Evolutionary conservation across 1,140 invertebrate genomes (phyloP), one percentile per base, ranked within the genome.

Genomic region (Theocolax elegans): DNA sequence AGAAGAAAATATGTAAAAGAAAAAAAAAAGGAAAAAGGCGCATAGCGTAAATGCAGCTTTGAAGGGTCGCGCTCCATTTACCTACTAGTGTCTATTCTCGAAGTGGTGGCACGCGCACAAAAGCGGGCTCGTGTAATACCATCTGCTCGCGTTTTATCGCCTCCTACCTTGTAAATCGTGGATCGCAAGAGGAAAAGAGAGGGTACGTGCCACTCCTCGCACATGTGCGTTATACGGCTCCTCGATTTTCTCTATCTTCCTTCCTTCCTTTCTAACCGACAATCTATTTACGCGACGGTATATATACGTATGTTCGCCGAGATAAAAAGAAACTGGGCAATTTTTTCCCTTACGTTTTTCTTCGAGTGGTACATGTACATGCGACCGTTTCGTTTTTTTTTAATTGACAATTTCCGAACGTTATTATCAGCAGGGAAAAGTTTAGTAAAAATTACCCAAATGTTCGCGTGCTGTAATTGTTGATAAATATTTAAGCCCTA

Each of bases 141-240:
- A 19, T 60, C 42, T 31, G 23, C 23, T 3, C 8, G 9, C 25
- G 21, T 42, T 27, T 67, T 58, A 53, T 58, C 40, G 27, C 40
- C 40, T 58, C 25, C 21, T 31, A 0, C 31, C 6, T 38, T 67
- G 64, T 67, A 67, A 67, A 67, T 67, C 53, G 27, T 23, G 23
- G 12, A 23, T n/a, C 0, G 10, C 19, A 3, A 59, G 35, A 59
- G 15, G 9, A 35, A n/a, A 1, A 8, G 1, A 23, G n/a, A 19
- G 1, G n/a, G n/a, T n/a, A 31, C 25, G 15, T 38, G 19, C 38
- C 12, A 13, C 12, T 25, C n/a, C 19, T 17, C 10, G 23, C 27
- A 49, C 62, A 49, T 44, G 19, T 8, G 27, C 15, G 19, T 21
- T 40, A 12, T 7, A n/a, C 25, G 38, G 15, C 13, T 6, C 35